Percentiles rank a stretch among this genome's conserved stretches.
Conservation (phyloP, 2,113 vertebrate genomes). For the Leptodactylus fuscus region DNA sequence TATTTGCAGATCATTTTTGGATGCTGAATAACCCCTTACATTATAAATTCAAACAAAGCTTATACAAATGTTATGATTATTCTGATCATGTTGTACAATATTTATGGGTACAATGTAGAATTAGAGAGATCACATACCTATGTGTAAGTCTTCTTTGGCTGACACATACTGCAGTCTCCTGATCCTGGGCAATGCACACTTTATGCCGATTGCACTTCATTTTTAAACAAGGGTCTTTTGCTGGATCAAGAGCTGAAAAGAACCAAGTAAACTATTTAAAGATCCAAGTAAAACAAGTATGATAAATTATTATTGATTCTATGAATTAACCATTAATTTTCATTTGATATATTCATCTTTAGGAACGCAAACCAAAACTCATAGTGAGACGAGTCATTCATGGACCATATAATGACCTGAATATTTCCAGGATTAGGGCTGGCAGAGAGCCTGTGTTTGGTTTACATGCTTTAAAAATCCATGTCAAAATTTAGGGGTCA, state of each 20-base stretch:
- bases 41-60: too few species aligned
- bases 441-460: not conserved
- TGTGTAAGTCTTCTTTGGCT: slow-evolving; percentile 88
- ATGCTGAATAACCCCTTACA: too few species aligned
- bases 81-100: too few species aligned
- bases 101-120: not conserved
- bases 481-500: not conserved
- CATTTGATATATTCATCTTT: not conserved
- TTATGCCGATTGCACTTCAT: slow-evolving; percentile 94
- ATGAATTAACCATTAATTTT: slow-evolving; percentile 4
- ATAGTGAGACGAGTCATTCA: not conserved
- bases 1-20: too few species aligned
- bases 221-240: slow-evolving; percentile 95
- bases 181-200: slow-evolving; percentile 89
- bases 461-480: not conserved
- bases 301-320: not conserved
- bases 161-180: slow-evolving; percentile 88
- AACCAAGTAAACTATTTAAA: slow-evolving; percentile 36
- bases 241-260: slow-evolving; percentile 85
- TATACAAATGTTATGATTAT: too few species aligned
- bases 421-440: not conserved
- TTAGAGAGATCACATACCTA: slow-evolving; percentile 70
- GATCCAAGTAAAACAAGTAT: not conserved
- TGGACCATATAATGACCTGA: not conserved
- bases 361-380: not conserved